These are phyloP conservation scores for Argya squamiceps DNA, from an alignment of 2,797 vertebrate species.

Conservation along the genomic window DNA sequence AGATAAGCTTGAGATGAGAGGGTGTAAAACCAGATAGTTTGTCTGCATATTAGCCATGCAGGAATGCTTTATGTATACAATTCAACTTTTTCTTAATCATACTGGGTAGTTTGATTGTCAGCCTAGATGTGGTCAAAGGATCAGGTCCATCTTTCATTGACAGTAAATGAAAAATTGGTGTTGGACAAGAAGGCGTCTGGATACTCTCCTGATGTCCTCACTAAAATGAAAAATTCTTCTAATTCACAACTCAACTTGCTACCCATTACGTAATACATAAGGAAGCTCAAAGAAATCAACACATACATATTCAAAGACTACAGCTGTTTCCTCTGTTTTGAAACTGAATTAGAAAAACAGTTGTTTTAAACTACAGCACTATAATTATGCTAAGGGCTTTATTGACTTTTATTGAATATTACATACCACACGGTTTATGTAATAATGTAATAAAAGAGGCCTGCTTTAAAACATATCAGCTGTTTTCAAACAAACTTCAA, in stretches of 20 bases:
- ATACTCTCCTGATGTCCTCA: neutral
- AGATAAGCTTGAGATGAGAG: neutral
- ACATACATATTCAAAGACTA: neutral
- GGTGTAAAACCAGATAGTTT: neutral
- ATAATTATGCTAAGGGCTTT: neutral
- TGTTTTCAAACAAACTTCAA: neutral
- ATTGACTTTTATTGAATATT: neutral
- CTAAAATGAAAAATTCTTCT: neutral
- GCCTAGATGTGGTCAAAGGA: neutral
- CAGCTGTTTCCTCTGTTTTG: slow-evolving; percentile 10
- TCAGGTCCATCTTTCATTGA: neutral
- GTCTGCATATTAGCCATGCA: neutral
- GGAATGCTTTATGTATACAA: neutral
- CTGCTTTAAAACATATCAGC: neutral
- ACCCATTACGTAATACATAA: neutral
- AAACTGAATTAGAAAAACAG: slow-evolving; percentile 6
- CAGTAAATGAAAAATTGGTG: neutral
- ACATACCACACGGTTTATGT: neutral
- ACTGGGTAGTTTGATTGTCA: neutral
- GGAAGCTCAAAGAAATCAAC: neutral
- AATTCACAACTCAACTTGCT: neutral
- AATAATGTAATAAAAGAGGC: neutral
- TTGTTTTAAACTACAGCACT: slow-evolving; percentile 21
- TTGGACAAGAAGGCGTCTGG: neutral
- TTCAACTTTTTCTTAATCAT: neutral